Percentiles rank a stretch among this genome's conserved stretches.
Conservation (phyloP, 2,797 vertebrate species). For the Sebastes hubbsi region DNA sequence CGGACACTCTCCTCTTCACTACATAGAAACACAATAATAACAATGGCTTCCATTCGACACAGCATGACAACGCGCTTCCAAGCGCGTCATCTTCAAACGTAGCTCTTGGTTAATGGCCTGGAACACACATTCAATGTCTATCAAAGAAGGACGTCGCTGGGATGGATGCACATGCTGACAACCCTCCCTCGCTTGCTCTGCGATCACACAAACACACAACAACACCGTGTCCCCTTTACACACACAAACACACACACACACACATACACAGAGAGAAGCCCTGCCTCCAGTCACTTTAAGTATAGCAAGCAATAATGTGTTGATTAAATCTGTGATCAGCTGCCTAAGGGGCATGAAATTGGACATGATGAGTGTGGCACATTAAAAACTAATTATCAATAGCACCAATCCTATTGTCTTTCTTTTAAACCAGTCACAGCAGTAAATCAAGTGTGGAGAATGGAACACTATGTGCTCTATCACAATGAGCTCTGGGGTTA, state of each 20-base stretch:
- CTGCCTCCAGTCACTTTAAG: conserved; percentile 65
- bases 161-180: conserved; percentile 71
- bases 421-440: conserved; percentile 64
- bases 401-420: conserved; percentile 76
- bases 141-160: conserved; percentile 60
- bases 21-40: conserved; percentile 36
- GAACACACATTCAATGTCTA: conserved; percentile 70
- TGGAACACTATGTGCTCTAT: conserved; percentile 53
- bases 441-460: conserved; percentile 75
- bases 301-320: conserved; percentile 77
- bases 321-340: conserved; percentile 81
- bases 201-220: conserved; percentile 36
- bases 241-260: conserved; percentile 18
- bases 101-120: conserved; percentile 63
- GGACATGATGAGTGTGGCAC: conserved; percentile 83
- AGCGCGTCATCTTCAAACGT: conserved; percentile 50
- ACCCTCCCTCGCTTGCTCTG: conserved; percentile 27
- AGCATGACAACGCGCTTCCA: conserved; percentile 16
- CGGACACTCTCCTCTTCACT: conserved; percentile 9
- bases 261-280: conserved; percentile 1
- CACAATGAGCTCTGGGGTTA: conserved; percentile 43
- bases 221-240: conserved; percentile 17
- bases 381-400: conserved; percentile 85
- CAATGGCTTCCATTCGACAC: conserved; percentile 34
- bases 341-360: conserved; percentile 83